Conservation (phyloP, 2,113 vertebrate species). For the Gymnorhina tibicen region DNA sequence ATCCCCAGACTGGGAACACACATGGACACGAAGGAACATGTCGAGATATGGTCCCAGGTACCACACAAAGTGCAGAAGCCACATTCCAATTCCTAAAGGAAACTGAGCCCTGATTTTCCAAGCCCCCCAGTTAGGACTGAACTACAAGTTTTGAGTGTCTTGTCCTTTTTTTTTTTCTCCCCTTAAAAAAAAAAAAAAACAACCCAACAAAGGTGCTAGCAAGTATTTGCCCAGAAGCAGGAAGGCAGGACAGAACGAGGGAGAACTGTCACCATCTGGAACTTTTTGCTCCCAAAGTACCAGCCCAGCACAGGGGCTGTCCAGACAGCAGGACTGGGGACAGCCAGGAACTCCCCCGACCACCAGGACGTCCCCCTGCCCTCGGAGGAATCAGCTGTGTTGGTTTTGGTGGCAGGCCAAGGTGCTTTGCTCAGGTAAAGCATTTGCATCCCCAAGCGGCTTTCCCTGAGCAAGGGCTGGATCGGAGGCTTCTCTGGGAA, state of each 20-base stretch:
- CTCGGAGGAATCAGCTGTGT: not conserved
- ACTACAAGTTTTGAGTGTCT: not conserved
- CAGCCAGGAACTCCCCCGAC: not conserved
- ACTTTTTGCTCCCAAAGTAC: not conserved
- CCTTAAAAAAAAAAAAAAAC: not conserved
- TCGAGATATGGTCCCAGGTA: not conserved
- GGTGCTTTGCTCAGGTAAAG: constrained; percentile 20
- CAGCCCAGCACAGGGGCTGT: not conserved
- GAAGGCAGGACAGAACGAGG: not conserved
- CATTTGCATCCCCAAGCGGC: not conserved
- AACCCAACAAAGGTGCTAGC: not conserved
- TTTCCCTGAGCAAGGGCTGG: not conserved
- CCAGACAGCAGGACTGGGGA: not conserved
- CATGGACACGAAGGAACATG: accelerated
- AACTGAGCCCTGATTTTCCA: not conserved
- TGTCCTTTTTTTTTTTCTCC: not conserved
- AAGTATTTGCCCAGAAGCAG: not conserved
- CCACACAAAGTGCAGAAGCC: not conserved
- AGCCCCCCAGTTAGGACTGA: not conserved
- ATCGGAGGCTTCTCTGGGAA: constrained; percentile 62
- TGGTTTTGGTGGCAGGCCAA: not conserved
- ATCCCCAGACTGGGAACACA: not conserved
- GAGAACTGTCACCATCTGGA: not conserved
- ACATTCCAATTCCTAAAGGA: not conserved
- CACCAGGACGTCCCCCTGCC: not conserved